phyloP scores from a whole-genome alignment of 2,888 invertebrate species.

The Limnephilus marmoratus region DNA sequence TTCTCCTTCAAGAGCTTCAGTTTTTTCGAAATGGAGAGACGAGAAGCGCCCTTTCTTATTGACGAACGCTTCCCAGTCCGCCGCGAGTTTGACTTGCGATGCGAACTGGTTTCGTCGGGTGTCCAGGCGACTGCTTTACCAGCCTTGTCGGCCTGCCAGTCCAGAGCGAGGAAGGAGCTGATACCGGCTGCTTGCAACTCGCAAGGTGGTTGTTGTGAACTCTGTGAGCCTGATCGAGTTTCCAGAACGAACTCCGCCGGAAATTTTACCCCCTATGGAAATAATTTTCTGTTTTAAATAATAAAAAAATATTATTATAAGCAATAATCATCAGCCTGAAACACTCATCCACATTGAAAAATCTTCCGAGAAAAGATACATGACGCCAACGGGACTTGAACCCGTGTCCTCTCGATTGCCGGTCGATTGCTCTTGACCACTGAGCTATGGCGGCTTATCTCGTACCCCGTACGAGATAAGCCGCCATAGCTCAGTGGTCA shows the following conservation, averaged over 20 bases:
- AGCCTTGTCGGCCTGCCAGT: background rate
- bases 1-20: background rate
- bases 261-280: background rate
- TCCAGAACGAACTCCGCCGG: background rate
- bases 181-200: background rate
- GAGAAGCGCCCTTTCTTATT: background rate
- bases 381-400: too few relatives aligned
- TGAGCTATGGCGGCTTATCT: too few relatives aligned
- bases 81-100: background rate
- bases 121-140: background rate
- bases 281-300: too few relatives aligned
- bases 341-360: too few relatives aligned
- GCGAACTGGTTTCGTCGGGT: background rate
- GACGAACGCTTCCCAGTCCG: background rate
- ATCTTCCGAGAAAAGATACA: too few relatives aligned
- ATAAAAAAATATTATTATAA: too few relatives aligned
- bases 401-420: too few relatives aligned
- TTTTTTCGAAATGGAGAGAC: background rate
- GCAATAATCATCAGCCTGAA: too few relatives aligned
- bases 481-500: too few relatives aligned
- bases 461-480: too few relatives aligned
- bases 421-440: too few relatives aligned
- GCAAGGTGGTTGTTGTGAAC: background rate
- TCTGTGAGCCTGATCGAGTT: background rate
- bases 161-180: background rate